Evolutionary conservation across 2,797 vertebrate species (phyloP).

Genomic region (Melanotaenia trifasciata): DNA sequence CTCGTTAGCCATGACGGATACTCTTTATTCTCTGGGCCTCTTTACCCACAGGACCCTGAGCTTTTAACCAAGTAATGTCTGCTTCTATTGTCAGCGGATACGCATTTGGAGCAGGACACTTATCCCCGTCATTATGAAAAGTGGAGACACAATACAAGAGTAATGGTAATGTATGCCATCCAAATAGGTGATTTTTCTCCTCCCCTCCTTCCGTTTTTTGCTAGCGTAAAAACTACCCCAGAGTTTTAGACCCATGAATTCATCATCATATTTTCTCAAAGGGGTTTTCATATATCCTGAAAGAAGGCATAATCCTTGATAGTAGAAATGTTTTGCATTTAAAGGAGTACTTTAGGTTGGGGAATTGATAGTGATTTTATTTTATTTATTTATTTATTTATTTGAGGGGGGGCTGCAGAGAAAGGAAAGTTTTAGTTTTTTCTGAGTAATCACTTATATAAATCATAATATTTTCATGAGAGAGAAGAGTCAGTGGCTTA

Average conservation of each 20-base stretch:
- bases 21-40: constrained; percentile 91
- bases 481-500: constrained; percentile 76
- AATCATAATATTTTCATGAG: constrained; percentile 81
- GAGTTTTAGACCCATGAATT: constrained; percentile 83
- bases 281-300: constrained; percentile 78
- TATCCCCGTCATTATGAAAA: constrained; percentile 90
- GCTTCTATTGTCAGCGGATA: constrained; percentile 86
- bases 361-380: constrained; percentile 76
- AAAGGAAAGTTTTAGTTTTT: constrained; percentile 76
- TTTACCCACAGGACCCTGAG: constrained; percentile 90
- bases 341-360: constrained; percentile 80
- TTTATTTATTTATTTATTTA: background rate
- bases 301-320: constrained; percentile 86
- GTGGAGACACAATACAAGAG: constrained; percentile 87
- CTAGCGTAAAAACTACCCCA: constrained; percentile 80
- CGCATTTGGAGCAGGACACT: constrained; percentile 85
- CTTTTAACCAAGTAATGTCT: constrained; percentile 91
- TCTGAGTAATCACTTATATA: constrained; percentile 80
- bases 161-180: constrained; percentile 87
- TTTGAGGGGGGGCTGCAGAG: constrained; percentile 31
- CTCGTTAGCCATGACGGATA: constrained; percentile 99
- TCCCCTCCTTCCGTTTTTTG: constrained; percentile 67
- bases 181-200: constrained; percentile 86
- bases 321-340: constrained; percentile 87
- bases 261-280: constrained; percentile 86